Evolutionary conservation across 2,888 invertebrate genomes (phyloP).

Genomic region (Apeira syringaria): DNA sequence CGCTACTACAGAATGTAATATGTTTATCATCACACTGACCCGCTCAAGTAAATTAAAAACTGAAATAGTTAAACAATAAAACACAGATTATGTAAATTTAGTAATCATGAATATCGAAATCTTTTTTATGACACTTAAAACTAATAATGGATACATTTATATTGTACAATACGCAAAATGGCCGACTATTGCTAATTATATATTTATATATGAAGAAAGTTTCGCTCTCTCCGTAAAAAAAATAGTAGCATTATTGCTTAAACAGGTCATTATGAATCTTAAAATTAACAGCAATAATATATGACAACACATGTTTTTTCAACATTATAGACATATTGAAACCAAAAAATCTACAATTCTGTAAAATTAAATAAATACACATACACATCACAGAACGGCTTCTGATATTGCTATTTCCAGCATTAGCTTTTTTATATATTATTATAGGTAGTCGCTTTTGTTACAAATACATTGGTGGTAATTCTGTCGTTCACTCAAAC

Average conservation of each 20-base stretch:
- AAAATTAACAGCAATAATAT: constrained; percentile 13
- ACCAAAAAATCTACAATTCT: constrained; percentile 19
- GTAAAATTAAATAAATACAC: constrained; percentile 7
- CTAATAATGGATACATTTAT: too few relatives aligned
- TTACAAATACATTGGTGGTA: too few relatives aligned
- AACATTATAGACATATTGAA: constrained; percentile 12
- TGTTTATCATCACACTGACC: constrained; percentile 5
- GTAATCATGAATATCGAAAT: too few relatives aligned
- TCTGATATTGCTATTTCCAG: constrained; percentile 14
- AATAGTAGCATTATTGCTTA: too few relatives aligned
- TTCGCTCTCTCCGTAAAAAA: too few relatives aligned
- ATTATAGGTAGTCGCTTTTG: neutral
- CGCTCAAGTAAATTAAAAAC: neutral
- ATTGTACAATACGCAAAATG: too few relatives aligned
- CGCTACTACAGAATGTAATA: constrained; percentile 21
- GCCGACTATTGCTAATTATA: too few relatives aligned
- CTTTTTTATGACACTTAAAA: too few relatives aligned
- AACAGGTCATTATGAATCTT: constrained; percentile 5
- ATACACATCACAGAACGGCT: constrained; percentile 24
- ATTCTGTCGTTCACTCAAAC: too few relatives aligned
- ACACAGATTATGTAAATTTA: too few relatives aligned
- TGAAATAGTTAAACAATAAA: too few relatives aligned
- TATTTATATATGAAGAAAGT: too few relatives aligned
- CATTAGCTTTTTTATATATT: constrained; percentile 3
- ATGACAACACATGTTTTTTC: constrained; percentile 11